These are phyloP conservation scores for Penelope pileata DNA, from an alignment of 2,113 vertebrate genomes.

Conservation along the genomic window DNA sequence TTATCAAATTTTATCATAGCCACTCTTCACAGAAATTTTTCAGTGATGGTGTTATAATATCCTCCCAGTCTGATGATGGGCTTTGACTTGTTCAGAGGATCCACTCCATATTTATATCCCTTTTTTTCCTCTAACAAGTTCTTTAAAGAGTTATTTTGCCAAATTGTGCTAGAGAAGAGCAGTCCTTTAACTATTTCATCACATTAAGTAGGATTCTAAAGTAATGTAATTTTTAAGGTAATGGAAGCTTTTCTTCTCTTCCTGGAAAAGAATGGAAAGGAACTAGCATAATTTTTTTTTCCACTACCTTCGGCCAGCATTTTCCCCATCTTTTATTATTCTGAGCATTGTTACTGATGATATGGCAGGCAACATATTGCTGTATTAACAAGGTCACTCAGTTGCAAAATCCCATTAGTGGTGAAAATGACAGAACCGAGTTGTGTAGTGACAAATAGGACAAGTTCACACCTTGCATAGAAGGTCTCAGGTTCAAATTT, in stretches of 20 bases:
- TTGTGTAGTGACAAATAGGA: conserved; percentile 61
- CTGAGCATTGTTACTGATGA: conserved; percentile 56
- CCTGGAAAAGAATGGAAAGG: conserved; percentile 34
- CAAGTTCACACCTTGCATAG: conserved; percentile 35
- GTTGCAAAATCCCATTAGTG: conserved; percentile 75
- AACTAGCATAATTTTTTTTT: conserved; percentile 6
- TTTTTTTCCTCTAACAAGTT: neutral
- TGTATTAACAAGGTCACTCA: conserved; percentile 74
- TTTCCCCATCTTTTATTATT: conserved; percentile 8
- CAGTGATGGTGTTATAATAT: neutral
- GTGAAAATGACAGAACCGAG: conserved; percentile 68
- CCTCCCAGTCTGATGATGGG: neutral
- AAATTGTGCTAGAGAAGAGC: neutral
- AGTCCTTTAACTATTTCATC: conserved; percentile 47
- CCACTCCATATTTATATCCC: neutral
- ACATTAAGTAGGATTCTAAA: conserved; percentile 30
- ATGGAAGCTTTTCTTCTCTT: conserved; percentile 43
- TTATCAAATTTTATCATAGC: neutral
- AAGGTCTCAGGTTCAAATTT: conserved; percentile 55
- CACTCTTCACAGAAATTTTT: neutral
- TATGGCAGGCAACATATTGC: conserved; percentile 68
- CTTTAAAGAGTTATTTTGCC: conserved; percentile 23
- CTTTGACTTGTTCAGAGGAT: neutral
- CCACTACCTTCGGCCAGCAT: neutral
- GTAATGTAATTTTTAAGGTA: conserved; percentile 35